phyloP scores from a whole-genome alignment of 2,797 vertebrate genomes.

The Caiman crocodilus region DNA sequence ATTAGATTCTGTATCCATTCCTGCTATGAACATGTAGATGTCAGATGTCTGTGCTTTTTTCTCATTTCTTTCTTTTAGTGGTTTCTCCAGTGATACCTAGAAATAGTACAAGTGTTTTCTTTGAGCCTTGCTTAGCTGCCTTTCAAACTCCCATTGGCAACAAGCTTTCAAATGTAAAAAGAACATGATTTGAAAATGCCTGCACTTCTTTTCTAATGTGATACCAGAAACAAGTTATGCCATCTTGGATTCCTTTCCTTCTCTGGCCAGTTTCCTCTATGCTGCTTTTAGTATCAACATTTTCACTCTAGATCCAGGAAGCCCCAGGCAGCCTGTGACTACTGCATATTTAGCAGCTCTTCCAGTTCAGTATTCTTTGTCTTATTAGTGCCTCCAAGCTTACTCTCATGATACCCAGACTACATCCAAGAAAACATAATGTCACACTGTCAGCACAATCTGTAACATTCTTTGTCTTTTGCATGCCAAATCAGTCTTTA shows the following conservation, averaged over 20 bases:
- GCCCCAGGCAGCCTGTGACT: slow-evolving; percentile 72
- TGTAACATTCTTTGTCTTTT: slow-evolving; percentile 62
- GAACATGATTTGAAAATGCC: slow-evolving; percentile 24
- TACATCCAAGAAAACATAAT: slow-evolving; percentile 75
- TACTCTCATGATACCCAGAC: slow-evolving; percentile 74
- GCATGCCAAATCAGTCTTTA: slow-evolving; percentile 54
- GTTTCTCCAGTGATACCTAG: background rate
- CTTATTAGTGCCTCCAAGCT: slow-evolving; percentile 69
- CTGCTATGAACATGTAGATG: background rate
- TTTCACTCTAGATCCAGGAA: slow-evolving; percentile 63
- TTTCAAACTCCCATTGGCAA: slow-evolving; percentile 4
- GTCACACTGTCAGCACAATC: slow-evolving; percentile 74
- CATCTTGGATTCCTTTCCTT: slow-evolving; percentile 63
- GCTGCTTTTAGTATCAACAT: slow-evolving; percentile 32
- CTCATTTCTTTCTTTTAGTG: background rate
- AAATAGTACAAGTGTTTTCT: background rate
- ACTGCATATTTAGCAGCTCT: slow-evolving; percentile 73
- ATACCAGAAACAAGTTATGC: slow-evolving; percentile 55
- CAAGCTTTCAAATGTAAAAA: slow-evolving; percentile 50
- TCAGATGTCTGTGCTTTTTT: background rate
- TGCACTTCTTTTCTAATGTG: slow-evolving; percentile 50
- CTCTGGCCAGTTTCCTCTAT: slow-evolving; percentile 62
- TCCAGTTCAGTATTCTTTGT: slow-evolving; percentile 71
- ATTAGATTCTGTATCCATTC: background rate
- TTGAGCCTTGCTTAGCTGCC: background rate